Evolutionary conservation across 1,140 invertebrate species (phyloP), one percentile per base, ranked within the genome.

Genomic region (Drosophila nasuta): DNA sequence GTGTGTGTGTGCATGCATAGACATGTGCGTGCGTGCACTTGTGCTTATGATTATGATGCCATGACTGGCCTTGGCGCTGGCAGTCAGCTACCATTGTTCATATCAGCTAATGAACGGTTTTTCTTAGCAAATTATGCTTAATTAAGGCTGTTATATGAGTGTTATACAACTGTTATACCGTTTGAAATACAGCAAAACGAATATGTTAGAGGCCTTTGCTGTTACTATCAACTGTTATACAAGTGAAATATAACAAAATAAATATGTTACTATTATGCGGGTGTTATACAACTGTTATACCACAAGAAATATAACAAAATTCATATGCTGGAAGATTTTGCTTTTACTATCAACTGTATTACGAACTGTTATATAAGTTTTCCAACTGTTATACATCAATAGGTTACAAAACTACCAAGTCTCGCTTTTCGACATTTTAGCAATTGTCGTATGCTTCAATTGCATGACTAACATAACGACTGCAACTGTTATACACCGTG

Each of bases 251-350:
- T 20, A 20, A 20, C 20, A 20, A 20, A 20, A 20, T 7, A 33
- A 33, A 33, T 33, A 33, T 6, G 30, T 33, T 33, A 6, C 30
- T 20, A 7, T 54, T 65, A 46, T 63, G 64, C 41, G 28, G 30
- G 35, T 69, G 57, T 59, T 46, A 69, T 60, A 52, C 20, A 46
- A 69, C 33, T 30, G 56, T 33, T 51, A 59, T 20, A 20, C 20
- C 20, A 3, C 20, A 3, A 1, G 20, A 43, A 52, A 7, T 17
- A 10, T 46, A 33, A 7, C 7, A 33, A 33, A 33, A 7, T 1
- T 5, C 5, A 33, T 7, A 33, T 7, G 5, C 2, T 33, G 30
- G 7, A 33, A 33, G 5, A 4, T 33, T 33, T 33, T 33, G 5
- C 8, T 51, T 1, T 51, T 5, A 51, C 11, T 25, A 4, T 4